Evolutionary conservation across 2,113 vertebrate genomes (phyloP).

Genomic region (Porphyrio hochstetteri): DNA sequence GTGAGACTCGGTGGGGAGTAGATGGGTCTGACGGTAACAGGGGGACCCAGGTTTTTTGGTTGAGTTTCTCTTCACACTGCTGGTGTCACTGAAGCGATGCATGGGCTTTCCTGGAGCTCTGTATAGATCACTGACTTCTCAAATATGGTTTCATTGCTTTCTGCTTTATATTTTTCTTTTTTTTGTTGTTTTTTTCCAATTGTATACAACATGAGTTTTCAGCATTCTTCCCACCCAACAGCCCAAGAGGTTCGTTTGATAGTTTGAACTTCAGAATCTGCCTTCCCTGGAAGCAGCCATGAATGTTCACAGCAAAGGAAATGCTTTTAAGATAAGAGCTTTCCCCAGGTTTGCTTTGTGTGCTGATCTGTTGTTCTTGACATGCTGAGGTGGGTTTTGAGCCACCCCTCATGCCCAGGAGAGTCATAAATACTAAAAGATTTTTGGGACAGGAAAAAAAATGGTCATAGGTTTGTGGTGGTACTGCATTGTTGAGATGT

Average conservation of each 20-base stretch:
- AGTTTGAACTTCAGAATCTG: neutral
- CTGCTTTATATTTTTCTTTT: neutral
- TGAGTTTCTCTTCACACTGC: neutral
- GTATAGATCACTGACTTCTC: neutral
- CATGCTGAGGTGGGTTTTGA: neutral
- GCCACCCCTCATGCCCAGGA: neutral
- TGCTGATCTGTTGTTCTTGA: neutral
- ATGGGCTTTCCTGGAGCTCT: neutral
- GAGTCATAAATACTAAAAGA: neutral
- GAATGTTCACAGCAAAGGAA: neutral
- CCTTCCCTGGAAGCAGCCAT: neutral
- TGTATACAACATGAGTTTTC: neutral
- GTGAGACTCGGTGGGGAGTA: neutral
- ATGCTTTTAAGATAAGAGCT: neutral
- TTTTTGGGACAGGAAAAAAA: neutral
- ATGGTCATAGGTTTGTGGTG: rapidly evolving
- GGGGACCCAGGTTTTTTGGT: neutral
- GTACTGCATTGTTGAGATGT: neutral
- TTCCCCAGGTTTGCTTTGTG: neutral
- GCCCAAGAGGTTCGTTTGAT: neutral
- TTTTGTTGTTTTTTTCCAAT: neutral
- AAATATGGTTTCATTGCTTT: neutral
- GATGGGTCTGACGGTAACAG: neutral
- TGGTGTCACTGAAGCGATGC: neutral
- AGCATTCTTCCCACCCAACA: neutral